Evolutionary conservation across 2,797 vertebrate species (phyloP).

Genomic region (Eospalax fontanierii): DNA sequence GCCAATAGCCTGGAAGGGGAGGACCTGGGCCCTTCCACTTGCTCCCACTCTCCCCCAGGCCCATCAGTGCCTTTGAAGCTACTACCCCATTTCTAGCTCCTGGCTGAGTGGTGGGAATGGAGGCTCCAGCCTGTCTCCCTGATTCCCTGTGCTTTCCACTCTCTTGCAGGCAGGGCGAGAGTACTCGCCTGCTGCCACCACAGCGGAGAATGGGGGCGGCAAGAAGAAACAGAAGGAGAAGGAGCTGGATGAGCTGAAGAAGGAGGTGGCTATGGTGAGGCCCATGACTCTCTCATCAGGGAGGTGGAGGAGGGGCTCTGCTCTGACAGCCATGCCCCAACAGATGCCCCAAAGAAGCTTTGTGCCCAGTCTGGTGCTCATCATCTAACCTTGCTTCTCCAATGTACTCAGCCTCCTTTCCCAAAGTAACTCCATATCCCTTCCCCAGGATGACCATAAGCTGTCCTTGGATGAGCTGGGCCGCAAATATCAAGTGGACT

Average conservation of each 20-base stretch:
- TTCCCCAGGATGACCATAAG: constrained; percentile 95
- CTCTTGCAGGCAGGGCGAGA: constrained; percentile 88
- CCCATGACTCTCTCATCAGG: neutral
- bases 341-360: neutral
- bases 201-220: constrained; percentile 89
- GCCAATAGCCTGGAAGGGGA: neutral
- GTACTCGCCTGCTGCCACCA: constrained; percentile 89
- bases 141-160: constrained; percentile 6
- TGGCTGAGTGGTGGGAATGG: neutral
- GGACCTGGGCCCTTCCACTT: neutral
- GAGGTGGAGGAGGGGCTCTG: neutral
- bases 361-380: neutral
- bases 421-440: neutral
- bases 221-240: constrained; percentile 94
- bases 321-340: neutral
- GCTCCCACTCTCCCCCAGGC: too few species aligned
- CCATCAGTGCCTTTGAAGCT: neutral
- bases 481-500: constrained; percentile 94
- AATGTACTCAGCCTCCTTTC: neutral
- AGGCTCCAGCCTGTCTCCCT: neutral
- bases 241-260: constrained; percentile 96
- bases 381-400: neutral
- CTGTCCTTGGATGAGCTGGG: constrained; percentile 93
- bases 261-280: constrained; percentile 95
- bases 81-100: neutral